These are phyloP conservation scores for Polypterus bichir DNA, from an alignment of 2,113 vertebrate species.

Conservation along the genomic window DNA sequence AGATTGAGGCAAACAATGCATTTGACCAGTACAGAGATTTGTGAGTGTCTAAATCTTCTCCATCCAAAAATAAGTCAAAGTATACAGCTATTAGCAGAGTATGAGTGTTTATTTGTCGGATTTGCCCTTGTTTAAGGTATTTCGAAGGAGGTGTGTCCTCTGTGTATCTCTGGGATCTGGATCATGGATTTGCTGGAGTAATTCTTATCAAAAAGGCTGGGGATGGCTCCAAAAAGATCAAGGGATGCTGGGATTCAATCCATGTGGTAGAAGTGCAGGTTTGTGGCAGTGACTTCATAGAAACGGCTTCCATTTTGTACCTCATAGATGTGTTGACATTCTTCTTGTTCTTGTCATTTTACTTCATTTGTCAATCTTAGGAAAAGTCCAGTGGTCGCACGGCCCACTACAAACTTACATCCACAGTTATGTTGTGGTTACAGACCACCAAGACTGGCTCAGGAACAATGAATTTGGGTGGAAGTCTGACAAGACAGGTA, in stretches of 20 bases:
- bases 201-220: slow-evolving; percentile 98
- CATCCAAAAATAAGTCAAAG: too few relatives aligned
- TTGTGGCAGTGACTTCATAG: slow-evolving; percentile 13
- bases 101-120: slow-evolving; percentile 1
- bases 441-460: slow-evolving; percentile 94
- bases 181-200: slow-evolving; percentile 94
- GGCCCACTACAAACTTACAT: slow-evolving; percentile 97
- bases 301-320: too few relatives aligned
- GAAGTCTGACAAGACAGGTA: slow-evolving; percentile 97
- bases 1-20: slow-evolving; percentile 96
- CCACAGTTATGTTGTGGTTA: slow-evolving; percentile 98
- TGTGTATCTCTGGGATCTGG: slow-evolving; percentile 98
- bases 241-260: slow-evolving; percentile 98
- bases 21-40: slow-evolving; percentile 99
- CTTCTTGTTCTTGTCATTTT: not conserved
- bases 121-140: slow-evolving; percentile 60
- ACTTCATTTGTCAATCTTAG: slow-evolving; percentile 33
- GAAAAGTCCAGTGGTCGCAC: slow-evolving; percentile 97
- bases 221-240: slow-evolving; percentile 98
- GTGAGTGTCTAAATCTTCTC: slow-evolving; percentile 43
- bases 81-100: too few relatives aligned
- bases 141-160: slow-evolving; percentile 97
- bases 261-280: slow-evolving; percentile 99
- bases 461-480: slow-evolving; percentile 95
- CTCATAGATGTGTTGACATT: not conserved